Evolutionary conservation across 2,888 invertebrate species (phyloP).

Genomic region (Agonopterix subpropinquella): DNA sequence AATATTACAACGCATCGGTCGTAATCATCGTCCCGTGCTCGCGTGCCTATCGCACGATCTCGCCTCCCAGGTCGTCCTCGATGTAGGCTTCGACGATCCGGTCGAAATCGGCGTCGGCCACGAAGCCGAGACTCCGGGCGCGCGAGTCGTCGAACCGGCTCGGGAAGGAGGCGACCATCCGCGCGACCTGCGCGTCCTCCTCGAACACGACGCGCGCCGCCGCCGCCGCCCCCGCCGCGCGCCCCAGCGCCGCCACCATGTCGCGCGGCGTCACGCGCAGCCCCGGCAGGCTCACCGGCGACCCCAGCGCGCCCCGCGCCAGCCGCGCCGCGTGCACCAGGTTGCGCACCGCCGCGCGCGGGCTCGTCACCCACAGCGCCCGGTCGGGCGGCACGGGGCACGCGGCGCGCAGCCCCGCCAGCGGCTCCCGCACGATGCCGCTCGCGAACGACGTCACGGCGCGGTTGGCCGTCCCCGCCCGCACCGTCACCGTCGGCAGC

Average conservation of each 20-base stretch:
- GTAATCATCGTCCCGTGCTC: too few relatives aligned
- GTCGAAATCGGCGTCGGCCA: slow-evolving; percentile 37
- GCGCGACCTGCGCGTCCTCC: slow-evolving; percentile 32
- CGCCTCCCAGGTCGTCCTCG: slow-evolving; percentile 19
- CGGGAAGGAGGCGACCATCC: slow-evolving; percentile 46
- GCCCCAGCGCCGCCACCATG: slow-evolving; percentile 41
- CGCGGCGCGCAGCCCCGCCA: slow-evolving; percentile 32
- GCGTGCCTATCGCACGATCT: neutral
- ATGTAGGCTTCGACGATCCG: slow-evolving; percentile 45
- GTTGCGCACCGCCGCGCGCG: slow-evolving; percentile 40
- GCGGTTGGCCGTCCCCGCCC: slow-evolving; percentile 49
- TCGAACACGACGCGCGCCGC: slow-evolving; percentile 37
- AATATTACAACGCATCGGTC: neutral
- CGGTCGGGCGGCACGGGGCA: slow-evolving; percentile 44
- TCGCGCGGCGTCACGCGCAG: slow-evolving; percentile 38
- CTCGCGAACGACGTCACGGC: slow-evolving; percentile 65
- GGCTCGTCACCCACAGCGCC: slow-evolving; percentile 50
- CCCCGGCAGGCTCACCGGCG: slow-evolving; percentile 45
- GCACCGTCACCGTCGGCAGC: slow-evolving; percentile 55
- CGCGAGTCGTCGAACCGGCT: slow-evolving; percentile 40
- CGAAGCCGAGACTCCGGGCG: slow-evolving; percentile 46
- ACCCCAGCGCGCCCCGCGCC: slow-evolving; percentile 25
- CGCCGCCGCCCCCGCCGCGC: slow-evolving; percentile 38
- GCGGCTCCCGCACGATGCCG: slow-evolving; percentile 54
- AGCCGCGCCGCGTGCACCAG: slow-evolving; percentile 41